phyloP scores from a whole-genome alignment of 2,113 vertebrate species.

The Vombatus ursinus region DNA sequence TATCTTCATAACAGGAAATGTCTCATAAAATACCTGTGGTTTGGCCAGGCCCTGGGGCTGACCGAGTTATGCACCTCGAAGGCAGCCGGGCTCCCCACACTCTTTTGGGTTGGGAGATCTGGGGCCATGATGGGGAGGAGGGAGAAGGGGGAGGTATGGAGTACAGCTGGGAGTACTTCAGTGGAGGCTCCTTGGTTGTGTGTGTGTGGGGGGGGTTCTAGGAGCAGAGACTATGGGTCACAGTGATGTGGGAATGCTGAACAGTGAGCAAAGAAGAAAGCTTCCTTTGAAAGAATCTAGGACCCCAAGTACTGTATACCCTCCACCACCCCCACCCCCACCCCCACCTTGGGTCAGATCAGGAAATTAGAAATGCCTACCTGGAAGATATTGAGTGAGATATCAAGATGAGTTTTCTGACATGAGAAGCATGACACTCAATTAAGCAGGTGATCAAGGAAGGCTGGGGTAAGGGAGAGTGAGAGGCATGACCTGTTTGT shows the following conservation, averaged over 20 bases:
- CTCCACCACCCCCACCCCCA: background rate
- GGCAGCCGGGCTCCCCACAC: conserved; percentile 75
- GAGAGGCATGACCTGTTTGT: background rate
- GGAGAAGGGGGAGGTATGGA: conserved; percentile 21
- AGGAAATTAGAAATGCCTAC: background rate
- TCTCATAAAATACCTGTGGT: conserved; percentile 89
- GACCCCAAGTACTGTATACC: background rate
- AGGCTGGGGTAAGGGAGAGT: background rate
- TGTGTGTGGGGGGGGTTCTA: background rate
- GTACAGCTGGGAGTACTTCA: background rate
- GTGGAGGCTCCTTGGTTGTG: background rate
- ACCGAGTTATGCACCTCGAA: conserved; percentile 85
- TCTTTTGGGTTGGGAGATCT: conserved; percentile 26
- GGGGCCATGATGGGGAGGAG: conserved; percentile 15
- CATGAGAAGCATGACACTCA: background rate
- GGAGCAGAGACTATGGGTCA: background rate
- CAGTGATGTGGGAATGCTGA: background rate
- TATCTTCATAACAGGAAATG: conserved; percentile 88
- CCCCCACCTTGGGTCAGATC: background rate
- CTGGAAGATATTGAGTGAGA: background rate
- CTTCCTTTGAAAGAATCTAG: background rate
- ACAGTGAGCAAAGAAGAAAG: background rate
- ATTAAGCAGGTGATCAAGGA: background rate
- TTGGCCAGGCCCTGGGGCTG: conserved; percentile 81
- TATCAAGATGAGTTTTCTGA: background rate